A percentile compares a stretch with the other conserved stretches of the same genome.
These are phyloP conservation scores for Sebastes aleutianus DNA, from an alignment of 2,797 vertebrate genomes.

Conservation along the genomic window DNA sequence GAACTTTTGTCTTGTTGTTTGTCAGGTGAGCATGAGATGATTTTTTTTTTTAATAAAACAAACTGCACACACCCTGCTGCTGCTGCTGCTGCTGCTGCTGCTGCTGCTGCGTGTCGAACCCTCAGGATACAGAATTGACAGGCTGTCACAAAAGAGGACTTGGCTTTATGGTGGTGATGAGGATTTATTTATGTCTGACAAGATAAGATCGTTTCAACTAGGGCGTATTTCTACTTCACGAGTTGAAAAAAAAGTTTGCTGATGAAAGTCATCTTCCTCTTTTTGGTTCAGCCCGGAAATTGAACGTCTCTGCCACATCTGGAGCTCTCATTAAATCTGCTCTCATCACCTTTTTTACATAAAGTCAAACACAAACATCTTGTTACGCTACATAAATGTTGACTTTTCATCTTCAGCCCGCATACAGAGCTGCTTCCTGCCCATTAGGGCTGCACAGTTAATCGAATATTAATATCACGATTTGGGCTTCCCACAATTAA, in stretches of 20 bases:
- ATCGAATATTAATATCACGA: too few species aligned
- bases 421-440: not conserved
- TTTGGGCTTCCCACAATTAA: too few species aligned
- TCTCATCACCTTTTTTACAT: not conserved
- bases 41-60: not conserved
- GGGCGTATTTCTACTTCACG: not conserved
- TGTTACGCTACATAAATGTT: not conserved
- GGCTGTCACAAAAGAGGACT: not conserved
- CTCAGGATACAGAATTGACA: constrained; percentile 36
- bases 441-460: too few species aligned
- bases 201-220: not conserved
- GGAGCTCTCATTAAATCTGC: not conserved
- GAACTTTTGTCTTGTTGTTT: not conserved
- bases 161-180: not conserved
- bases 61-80: constrained; percentile 43
- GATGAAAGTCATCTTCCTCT: not conserved
- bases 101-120: not conserved
- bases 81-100: not conserved
- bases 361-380: not conserved
- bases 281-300: not conserved
- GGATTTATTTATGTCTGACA: not conserved
- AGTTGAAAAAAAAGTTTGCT: not conserved
- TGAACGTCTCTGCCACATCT: not conserved
- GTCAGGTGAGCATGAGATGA: not conserved
- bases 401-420: not conserved